Conservation (phyloP, 2,797 vertebrate genomes). For the Pipistrellus pygmaeus region DNA sequence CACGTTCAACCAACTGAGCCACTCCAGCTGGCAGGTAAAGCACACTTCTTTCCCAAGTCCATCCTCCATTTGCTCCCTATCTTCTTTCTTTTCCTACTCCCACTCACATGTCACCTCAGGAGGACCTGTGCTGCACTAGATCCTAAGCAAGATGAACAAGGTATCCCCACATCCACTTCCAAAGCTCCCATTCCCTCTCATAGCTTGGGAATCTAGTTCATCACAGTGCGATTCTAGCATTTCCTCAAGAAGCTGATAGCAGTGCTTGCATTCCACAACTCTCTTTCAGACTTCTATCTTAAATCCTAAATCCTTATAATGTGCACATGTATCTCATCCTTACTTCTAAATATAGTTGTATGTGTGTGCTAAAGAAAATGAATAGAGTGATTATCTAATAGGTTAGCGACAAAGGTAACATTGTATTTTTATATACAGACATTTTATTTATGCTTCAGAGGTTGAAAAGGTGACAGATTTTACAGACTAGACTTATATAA, state of each 20-base stretch:
- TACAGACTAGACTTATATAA: not conserved
- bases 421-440: not conserved
- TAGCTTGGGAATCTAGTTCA: not conserved
- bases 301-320: not conserved
- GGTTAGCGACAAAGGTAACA: not conserved
- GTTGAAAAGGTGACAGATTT: not conserved
- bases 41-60: not conserved
- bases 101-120: not conserved
- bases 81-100: not conserved
- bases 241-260: not conserved
- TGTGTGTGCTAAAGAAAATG: not conserved
- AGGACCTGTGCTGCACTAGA: not conserved
- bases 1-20: not conserved
- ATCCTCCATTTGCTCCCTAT: not conserved
- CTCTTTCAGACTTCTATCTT: not conserved
- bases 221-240: not conserved
- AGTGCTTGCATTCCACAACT: not conserved
- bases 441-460: not conserved
- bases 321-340: not conserved
- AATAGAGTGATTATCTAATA: not conserved
- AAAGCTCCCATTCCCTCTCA: not conserved
- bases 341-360: not conserved
- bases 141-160: not conserved
- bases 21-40: not conserved
- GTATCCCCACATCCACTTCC: fast-evolving